Percentiles rank a stretch among this genome's conserved stretches.
phyloP scores from a whole-genome alignment of 2,888 invertebrate species.

The Tinea pellionella region DNA sequence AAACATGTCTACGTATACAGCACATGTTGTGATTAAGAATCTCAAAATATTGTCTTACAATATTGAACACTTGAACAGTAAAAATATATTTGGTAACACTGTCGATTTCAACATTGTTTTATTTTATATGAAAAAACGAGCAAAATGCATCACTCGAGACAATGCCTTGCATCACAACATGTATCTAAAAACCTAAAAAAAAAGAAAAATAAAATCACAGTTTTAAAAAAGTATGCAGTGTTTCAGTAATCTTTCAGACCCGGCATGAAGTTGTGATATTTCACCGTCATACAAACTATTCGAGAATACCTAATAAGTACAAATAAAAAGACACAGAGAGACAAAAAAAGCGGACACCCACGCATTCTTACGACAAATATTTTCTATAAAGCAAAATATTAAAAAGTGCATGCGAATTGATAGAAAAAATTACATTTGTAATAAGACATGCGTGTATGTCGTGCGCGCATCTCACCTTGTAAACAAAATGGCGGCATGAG shows the following conservation, averaged over 20 bases:
- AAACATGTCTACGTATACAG: constrained; percentile 33
- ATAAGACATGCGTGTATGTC: constrained; percentile 30
- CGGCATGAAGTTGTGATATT: constrained; percentile 54
- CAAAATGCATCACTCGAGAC: constrained; percentile 28
- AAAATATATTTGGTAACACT: constrained; percentile 35
- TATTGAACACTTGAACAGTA: constrained; percentile 35
- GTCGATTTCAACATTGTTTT: constrained; percentile 23
- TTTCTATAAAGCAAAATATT: constrained; percentile 28
- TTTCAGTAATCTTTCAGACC: constrained; percentile 62
- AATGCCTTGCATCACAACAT: constrained; percentile 59
- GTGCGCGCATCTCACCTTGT: constrained; percentile 67
- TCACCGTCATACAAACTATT: constrained; percentile 43
- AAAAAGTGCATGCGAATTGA: neutral
- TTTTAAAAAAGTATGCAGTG: constrained; percentile 64
- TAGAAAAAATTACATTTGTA: neutral
- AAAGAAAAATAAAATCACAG: constrained; percentile 67
- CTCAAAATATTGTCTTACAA: constrained; percentile 27
- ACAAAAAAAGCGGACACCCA: constrained; percentile 57
- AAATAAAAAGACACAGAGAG: constrained; percentile 60
- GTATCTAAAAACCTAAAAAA: constrained; percentile 57
- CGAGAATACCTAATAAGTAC: constrained; percentile 64
- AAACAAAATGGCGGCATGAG: constrained; percentile 66
- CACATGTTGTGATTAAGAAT: constrained; percentile 52
- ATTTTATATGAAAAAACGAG: constrained; percentile 21
- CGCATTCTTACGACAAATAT: constrained; percentile 48